A percentile compares a stretch with the other conserved stretches of the same genome.
phyloP scores from a whole-genome alignment of 2,113 vertebrate genomes.

The Tupaia chinensis region DNA sequence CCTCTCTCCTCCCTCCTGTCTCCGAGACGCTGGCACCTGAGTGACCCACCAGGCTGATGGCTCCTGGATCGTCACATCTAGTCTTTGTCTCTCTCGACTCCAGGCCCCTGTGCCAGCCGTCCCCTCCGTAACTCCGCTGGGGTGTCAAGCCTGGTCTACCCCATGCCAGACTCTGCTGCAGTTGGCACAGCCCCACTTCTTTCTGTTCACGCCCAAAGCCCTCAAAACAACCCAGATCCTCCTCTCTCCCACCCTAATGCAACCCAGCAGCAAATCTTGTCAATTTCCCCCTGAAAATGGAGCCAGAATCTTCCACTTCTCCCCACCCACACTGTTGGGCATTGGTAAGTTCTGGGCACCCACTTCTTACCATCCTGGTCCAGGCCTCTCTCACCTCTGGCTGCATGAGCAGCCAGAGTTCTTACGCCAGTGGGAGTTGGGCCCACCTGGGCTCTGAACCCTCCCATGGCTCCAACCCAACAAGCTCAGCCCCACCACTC shows the following conservation, averaged over 20 bases:
- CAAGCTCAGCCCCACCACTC: not conserved
- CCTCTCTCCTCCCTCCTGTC: not conserved
- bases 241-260: not conserved
- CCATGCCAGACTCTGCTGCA: not conserved
- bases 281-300: not conserved
- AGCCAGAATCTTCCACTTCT: not conserved
- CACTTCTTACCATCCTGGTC: not conserved
- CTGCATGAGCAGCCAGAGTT: not conserved
- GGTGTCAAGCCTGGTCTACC: fast-evolving
- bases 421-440: fast-evolving
- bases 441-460: not conserved
- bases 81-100: not conserved
- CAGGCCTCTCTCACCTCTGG: not conserved
- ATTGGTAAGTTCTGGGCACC: not conserved
- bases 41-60: not conserved
- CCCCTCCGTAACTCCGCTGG: not conserved
- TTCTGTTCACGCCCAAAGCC: fast-evolving
- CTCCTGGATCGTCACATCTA: not conserved
- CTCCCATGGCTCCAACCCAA: not conserved
- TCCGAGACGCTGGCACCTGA: not conserved
- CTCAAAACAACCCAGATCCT: not conserved
- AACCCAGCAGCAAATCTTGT: not conserved
- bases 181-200: not conserved
- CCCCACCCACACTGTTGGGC: not conserved
- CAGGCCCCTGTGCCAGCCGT: not conserved